Base-by-base conservation (phyloP, 1,140 invertebrate genomes). In the Scaptomyza graminum region DNA sequence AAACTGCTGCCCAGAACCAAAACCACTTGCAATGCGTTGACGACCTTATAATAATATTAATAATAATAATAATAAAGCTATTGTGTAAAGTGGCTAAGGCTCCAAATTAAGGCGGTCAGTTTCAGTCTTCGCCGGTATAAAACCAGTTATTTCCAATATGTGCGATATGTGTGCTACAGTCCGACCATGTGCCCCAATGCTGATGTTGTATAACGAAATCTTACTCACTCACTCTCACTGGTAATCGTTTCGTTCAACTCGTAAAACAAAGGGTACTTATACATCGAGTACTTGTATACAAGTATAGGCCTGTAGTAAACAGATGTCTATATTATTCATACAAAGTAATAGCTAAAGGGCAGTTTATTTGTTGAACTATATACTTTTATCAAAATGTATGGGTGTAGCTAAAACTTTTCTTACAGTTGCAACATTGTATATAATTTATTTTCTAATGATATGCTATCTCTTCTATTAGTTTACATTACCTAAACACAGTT, bases 111-210 rank as follows among this genome's bases (percentile, higher is more conserved):
- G 68, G 60, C 72, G 62, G 81, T 69, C 72, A 63, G 49, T 81
- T 71, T 85, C 82, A 77, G 82, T 76, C 76, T 61, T 55, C 41
- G 74, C 82, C 83, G 61, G 82, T 75, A 66, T 37, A 56, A 64
- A 85, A 75, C 82, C 82, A 85, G 82, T 85, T 85, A 75, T 85
- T 85, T 65, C 69, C 61, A 67, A 78, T 67, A 34, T 34, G 31
- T 34, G 82, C 46, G 78, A 85, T 85, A 85, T 85, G 61, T 50
- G 41, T 34, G 31, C 31, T 34, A 41, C 37, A 41, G 37, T 8
- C 60, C 43, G 46, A 50, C 47, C 68, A 62, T 76, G 71, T 77
- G 60, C 61, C 43, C 60, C 70, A 64, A 74, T 64, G 71, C 64
- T 56, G 71, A 28, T 69, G 65, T 69, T 74, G 64, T 77, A 61